These are phyloP conservation scores for Boleophthalmus pectinirostris DNA, from an alignment of 2,113 vertebrate species.

Conservation along the genomic window DNA sequence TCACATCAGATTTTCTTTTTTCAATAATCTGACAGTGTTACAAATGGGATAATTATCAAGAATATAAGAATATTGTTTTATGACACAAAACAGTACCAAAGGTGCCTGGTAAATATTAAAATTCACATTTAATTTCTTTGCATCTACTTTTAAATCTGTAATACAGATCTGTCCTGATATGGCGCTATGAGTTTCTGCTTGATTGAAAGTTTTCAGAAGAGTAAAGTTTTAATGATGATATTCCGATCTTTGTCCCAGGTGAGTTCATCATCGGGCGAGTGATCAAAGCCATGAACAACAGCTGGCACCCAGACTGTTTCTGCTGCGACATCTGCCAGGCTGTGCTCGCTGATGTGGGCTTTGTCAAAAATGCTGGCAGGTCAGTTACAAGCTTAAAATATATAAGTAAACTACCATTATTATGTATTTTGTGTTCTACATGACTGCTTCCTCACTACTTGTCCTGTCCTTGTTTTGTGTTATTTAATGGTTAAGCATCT, in stretches of 20 bases:
- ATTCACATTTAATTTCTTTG: too few species aligned
- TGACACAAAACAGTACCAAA: too few species aligned
- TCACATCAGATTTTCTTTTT: too few species aligned
- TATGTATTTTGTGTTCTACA: not conserved
- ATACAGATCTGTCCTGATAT: not conserved
- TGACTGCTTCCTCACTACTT: too few species aligned
- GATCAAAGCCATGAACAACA: slow-evolving; percentile 99
- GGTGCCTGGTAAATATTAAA: too few species aligned
- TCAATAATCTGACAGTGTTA: too few species aligned
- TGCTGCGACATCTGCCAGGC: slow-evolving; percentile 92
- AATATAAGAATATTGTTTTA: too few species aligned
- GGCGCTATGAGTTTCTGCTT: not conserved
- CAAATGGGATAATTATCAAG: too few species aligned
- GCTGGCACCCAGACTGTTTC: slow-evolving; percentile 98
- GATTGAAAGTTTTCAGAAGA: not conserved
- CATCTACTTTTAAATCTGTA: not conserved
- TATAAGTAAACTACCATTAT: not conserved
- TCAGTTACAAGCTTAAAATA: slow-evolving; percentile 45
- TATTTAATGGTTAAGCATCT: too few species aligned
- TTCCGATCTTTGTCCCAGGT: slow-evolving; percentile 69
- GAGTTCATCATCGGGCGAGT: slow-evolving; percentile 98
- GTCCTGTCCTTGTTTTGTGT: too few species aligned
- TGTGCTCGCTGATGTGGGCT: slow-evolving; percentile 93
- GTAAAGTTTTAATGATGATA: not conserved
- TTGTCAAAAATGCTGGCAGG: slow-evolving; percentile 98